Conservation (phyloP, 2,888 invertebrate genomes). For the Drosophila ustulata region DNA sequence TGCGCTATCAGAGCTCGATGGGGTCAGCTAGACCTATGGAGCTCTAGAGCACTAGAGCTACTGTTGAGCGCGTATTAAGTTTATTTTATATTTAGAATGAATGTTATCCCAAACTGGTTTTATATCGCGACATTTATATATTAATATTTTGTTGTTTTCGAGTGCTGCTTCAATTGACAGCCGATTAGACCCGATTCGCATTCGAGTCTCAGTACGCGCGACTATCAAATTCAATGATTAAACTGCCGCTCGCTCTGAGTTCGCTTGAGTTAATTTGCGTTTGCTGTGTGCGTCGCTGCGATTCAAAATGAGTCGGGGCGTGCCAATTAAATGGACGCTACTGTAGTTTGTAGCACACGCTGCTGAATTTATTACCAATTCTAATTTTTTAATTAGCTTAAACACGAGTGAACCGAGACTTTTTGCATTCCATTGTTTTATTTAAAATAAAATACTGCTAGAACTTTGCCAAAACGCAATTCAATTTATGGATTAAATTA, state of each 20-base stretch:
- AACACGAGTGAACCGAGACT: too few relatives aligned
- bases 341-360: conserved; percentile 9
- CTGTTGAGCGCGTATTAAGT: conserved; percentile 37
- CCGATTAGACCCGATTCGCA: conserved; percentile 11
- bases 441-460: too few relatives aligned
- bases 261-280: background rate
- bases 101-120: conserved; percentile 53
- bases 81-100: conserved; percentile 25
- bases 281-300: background rate
- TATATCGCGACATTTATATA: conserved; percentile 1
- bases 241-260: conserved; percentile 21
- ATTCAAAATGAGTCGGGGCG: conserved; percentile 6
- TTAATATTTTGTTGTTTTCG: conserved; percentile 1
- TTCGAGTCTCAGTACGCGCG: background rate
- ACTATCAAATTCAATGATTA: conserved; percentile 15
- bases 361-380: conserved; percentile 15
- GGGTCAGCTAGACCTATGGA: conserved; percentile 36
- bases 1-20: conserved; percentile 31
- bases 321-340: conserved; percentile 14
- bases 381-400: background rate
- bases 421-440: background rate
- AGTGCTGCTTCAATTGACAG: conserved; percentile 8
- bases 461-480: too few relatives aligned
- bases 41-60: background rate
- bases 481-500: too few relatives aligned